Evolutionary conservation across 2,888 invertebrate genomes (phyloP).

Genomic region (Leptothorax acervorum): DNA sequence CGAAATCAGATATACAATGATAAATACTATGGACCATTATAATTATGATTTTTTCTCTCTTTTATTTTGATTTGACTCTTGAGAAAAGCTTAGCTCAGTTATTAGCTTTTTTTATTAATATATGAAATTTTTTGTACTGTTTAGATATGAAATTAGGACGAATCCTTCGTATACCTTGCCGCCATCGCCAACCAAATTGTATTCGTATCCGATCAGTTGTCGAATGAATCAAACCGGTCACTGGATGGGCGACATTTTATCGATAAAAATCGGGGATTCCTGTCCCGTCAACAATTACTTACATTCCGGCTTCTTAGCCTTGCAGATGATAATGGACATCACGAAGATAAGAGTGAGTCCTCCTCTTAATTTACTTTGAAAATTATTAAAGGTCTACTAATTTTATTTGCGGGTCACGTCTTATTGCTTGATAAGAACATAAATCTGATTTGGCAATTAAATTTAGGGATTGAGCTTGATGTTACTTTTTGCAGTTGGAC

Average conservation of each 20-base stretch:
- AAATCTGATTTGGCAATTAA: not conserved
- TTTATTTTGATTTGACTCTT: not conserved
- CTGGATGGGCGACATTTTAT: conserved; percentile 89
- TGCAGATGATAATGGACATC: conserved; percentile 91
- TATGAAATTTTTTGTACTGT: not conserved
- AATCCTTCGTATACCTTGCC: conserved; percentile 90
- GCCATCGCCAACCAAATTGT: conserved; percentile 89
- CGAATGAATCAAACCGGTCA: conserved; percentile 87
- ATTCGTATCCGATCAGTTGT: conserved; percentile 90
- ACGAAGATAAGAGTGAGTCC: conserved; percentile 89
- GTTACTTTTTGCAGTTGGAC: conserved; percentile 86
- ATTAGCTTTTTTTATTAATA: conserved; percentile 1
- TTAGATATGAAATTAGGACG: conserved; percentile 91
- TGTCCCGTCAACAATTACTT: conserved; percentile 93
- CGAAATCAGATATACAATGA: not conserved
- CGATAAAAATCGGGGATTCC: conserved; percentile 90
- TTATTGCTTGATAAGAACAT: not conserved
- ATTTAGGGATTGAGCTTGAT: not conserved
- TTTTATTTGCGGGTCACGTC: not conserved
- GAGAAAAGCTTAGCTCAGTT: not conserved
- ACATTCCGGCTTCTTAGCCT: conserved; percentile 91
- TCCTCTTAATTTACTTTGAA: not conserved
- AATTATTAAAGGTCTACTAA: not conserved
- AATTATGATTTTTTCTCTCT: not conserved
- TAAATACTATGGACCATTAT: not conserved